Conservation (phyloP, 2,888 invertebrate species). For the Troides aeacus region DNA sequence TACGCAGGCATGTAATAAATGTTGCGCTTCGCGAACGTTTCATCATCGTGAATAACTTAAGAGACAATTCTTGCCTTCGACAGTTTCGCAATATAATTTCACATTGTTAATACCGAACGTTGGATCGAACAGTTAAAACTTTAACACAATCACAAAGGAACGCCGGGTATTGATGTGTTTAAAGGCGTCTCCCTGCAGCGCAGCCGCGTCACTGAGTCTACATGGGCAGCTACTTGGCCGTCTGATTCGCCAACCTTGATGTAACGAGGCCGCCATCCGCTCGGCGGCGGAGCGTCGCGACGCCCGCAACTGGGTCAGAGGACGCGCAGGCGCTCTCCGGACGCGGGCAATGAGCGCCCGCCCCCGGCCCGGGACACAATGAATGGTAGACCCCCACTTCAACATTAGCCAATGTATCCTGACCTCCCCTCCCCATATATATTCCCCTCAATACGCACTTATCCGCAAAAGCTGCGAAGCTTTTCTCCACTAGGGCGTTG, state of each 20-base stretch:
- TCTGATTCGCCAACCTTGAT: constrained; percentile 74
- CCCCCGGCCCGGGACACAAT: constrained; percentile 68
- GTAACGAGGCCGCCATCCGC: constrained; percentile 65
- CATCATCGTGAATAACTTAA: constrained; percentile 41
- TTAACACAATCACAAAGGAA: neutral
- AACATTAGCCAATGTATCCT: constrained; percentile 45
- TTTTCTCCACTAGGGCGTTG: constrained; percentile 47
- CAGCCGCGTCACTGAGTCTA: constrained; percentile 70
- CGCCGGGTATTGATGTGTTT: constrained; percentile 37
- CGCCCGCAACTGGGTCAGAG: constrained; percentile 71
- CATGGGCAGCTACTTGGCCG: constrained; percentile 57
- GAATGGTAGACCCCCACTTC: constrained; percentile 66
- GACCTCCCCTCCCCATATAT: constrained; percentile 60
- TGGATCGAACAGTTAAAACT: neutral
- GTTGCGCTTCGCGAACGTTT: constrained; percentile 51
- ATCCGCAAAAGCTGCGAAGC: constrained; percentile 43
- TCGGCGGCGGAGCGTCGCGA: constrained; percentile 46
- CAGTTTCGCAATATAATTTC: neutral
- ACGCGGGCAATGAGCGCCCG: constrained; percentile 74
- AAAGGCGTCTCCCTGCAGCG: constrained; percentile 42
- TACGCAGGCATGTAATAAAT: constrained; percentile 49
- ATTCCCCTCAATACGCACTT: constrained; percentile 36
- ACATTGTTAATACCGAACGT: neutral
- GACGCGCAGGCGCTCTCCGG: constrained; percentile 74
- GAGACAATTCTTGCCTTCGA: neutral